Conservation (phyloP, 92 coral and sea anemone species). For the Porites evermanni region DNA sequence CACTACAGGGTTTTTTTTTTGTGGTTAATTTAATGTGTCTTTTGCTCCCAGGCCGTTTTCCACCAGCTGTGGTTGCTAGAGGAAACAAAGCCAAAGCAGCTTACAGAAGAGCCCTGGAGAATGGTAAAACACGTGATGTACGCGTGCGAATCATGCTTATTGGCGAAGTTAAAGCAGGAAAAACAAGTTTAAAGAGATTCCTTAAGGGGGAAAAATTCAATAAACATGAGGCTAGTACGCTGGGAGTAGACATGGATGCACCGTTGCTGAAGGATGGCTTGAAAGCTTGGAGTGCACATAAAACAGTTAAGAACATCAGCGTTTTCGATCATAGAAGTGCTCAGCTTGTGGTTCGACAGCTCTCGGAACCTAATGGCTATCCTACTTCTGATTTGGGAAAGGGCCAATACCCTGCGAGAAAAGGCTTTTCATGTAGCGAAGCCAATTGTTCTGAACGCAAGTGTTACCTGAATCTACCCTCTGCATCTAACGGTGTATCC, state of each 20-base stretch:
- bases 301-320: conserved; percentile 14
- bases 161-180: conserved; percentile 38
- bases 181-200: conserved; percentile 48
- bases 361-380: conserved; percentile 5
- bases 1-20: background rate
- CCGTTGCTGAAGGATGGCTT: conserved; percentile 29
- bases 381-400: background rate
- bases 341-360: conserved; percentile 42
- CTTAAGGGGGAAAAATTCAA: conserved; percentile 48
- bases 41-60: conserved; percentile 29
- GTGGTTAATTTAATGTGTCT: background rate
- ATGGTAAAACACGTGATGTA: conserved; percentile 33
- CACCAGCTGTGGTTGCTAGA: conserved; percentile 43
- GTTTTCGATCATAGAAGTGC: conserved; percentile 46
- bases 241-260: conserved; percentile 36
- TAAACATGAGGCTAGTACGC: conserved; percentile 37
- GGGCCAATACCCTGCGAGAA: background rate
- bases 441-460: background rate
- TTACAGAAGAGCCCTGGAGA: conserved; percentile 38
- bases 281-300: conserved; percentile 24
- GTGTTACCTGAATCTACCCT: no score
- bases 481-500: background rate
- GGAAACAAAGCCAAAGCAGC: conserved; percentile 44
- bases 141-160: conserved; percentile 61
- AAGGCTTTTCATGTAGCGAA: background rate